Evolutionary conservation across 2,113 vertebrate species (phyloP), one percentile per base, ranked within the genome.

Genomic region (Gnathonemus longibarbis): DNA sequence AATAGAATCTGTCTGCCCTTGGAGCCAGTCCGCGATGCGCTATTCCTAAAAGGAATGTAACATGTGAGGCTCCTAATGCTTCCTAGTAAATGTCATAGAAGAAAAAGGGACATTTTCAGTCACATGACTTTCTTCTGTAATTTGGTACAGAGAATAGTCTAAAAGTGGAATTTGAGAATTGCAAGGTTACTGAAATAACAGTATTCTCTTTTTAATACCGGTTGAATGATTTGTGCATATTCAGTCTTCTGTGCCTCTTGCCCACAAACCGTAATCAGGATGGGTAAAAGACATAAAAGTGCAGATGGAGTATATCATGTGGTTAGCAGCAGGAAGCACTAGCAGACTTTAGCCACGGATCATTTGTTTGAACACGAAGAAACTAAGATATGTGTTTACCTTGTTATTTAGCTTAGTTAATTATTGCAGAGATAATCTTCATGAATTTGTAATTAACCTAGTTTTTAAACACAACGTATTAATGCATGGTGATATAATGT

Each of bases 101-200:
- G n/a, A 15, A 77, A 77, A 48, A 90, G 27, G 52, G 4, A 9
- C 17, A 88, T 42, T 17, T 49, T 35, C 45, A 85, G 56, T 9
- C 66, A 39, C 31, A 42, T 27, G 88, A 53, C 15, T 62, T 2
- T 31, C n/a, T 24, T n/a, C 6, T 58, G 13, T 35, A 42, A 17
- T 80, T 3, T 35, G 56, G 39, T 21, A 90, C 80, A 91, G 70
- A 90, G 52, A 89, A 89, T 50, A 19, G 84, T 91, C 90, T 87
- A 89, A 89, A 92, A 89, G 87, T 90, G 89, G 58, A 87, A 31
- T 58, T 89, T 87, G 89, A 80, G 92, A 70, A 35, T 48, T 87
- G 89, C 88, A 84, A 90, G 89, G 90, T 90, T 93, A 89, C 83
- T 58, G 15, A 31, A 84, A 86, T 70, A 42, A 4, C 53, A 39